phyloP scores from a whole-genome alignment of 2,113 vertebrate species.

The Macquaria ambigua region DNA sequence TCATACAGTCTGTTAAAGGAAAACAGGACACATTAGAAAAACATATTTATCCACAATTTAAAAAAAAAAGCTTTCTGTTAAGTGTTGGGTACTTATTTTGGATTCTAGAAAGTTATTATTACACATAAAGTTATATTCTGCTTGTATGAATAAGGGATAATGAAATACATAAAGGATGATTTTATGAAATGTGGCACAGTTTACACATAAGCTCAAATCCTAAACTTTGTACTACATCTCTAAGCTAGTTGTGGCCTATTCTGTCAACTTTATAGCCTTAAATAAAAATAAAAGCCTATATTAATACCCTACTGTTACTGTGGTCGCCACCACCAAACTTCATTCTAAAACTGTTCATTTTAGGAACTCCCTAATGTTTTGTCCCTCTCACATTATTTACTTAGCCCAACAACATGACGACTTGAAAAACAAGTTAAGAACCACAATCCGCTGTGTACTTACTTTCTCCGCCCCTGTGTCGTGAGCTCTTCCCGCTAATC shows the following conservation, averaged over 20 bases:
- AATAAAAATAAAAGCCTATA: neutral
- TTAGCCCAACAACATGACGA: no score
- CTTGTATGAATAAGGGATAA: no score
- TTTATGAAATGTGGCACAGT: neutral
- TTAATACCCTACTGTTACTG: no score
- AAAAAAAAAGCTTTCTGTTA: neutral
- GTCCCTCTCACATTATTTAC: neutral
- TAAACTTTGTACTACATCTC: neutral
- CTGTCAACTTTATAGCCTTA: neutral
- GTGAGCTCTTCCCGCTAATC: slow-evolving; percentile 34
- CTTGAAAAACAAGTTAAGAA: neutral
- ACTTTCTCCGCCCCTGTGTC: slow-evolving; percentile 23
- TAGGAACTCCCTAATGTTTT: neutral
- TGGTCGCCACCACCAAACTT: neutral
- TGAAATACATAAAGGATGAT: neutral
- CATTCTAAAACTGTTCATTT: neutral
- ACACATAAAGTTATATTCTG: neutral
- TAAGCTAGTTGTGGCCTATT: neutral
- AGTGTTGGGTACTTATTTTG: neutral
- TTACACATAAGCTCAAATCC: neutral
- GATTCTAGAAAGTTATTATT: neutral
- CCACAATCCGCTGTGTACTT: neutral
- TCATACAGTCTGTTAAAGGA: slow-evolving; percentile 66
- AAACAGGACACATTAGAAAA: slow-evolving; percentile 19
- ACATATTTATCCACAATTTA: no score